Evolutionary conservation across 2,888 invertebrate species (phyloP).

Genomic region (Cremastobaeus sp.): DNA sequence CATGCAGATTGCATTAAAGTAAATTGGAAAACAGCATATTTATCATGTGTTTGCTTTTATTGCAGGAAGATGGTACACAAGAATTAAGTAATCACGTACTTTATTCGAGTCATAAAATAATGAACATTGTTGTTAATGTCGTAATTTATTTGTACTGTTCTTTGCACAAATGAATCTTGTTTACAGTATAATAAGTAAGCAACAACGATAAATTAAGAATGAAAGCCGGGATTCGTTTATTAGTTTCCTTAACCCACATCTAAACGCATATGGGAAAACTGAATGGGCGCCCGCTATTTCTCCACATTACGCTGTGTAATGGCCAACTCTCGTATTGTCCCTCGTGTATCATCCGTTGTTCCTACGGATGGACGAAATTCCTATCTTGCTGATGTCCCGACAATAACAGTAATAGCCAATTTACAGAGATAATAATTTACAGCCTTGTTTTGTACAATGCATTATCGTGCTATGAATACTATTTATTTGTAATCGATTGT

Average conservation of each 20-base stretch:
- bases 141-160: no score
- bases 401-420: constrained; percentile 74
- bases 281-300: constrained; percentile 51
- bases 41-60: no score
- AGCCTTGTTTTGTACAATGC: constrained; percentile 17
- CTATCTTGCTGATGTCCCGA: constrained; percentile 68
- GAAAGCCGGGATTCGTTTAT: constrained; percentile 11
- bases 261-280: constrained; percentile 12
- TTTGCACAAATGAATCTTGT: not conserved
- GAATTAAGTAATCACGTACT: no score
- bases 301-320: constrained; percentile 31
- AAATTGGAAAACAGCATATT: no score
- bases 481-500: constrained; percentile 9
- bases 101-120: no score
- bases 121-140: no score
- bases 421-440: constrained; percentile 71
- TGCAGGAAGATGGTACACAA: no score
- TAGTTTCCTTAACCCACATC: constrained; percentile 28
- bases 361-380: constrained; percentile 67
- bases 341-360: constrained; percentile 63
- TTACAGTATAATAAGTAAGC: not conserved
- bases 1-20: no score
- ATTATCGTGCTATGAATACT: constrained; percentile 7
- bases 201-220: constrained; percentile 8
- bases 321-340: constrained; percentile 27